These are phyloP conservation scores for Rhincodon typus DNA, from an alignment of 2,797 vertebrate genomes.

Conservation along the genomic window DNA sequence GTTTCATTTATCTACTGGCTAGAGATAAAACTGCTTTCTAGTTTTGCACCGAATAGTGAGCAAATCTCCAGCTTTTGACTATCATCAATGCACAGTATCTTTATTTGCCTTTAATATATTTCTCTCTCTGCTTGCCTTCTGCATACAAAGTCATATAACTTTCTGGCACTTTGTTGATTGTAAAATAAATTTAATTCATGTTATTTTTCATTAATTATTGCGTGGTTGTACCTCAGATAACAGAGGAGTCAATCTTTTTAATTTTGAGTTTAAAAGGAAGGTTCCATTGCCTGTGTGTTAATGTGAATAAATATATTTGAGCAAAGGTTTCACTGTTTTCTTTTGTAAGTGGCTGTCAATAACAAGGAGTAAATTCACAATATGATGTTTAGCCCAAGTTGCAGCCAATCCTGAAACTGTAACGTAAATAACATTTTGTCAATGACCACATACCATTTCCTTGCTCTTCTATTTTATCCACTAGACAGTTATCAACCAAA, in stretches of 20 bases:
- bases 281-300: neutral
- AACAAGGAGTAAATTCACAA: neutral
- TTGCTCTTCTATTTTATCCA: neutral
- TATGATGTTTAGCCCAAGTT: neutral
- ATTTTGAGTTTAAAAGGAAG: neutral
- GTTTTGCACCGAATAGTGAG: neutral
- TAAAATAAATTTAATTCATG: neutral
- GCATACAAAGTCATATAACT: neutral
- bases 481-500: neutral
- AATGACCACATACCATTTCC: neutral
- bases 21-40: neutral
- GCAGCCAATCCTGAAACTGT: neutral
- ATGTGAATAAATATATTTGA: neutral
- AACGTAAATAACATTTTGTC: neutral
- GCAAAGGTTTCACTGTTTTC: neutral
- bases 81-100: neutral
- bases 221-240: neutral
- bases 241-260: neutral
- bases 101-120: neutral
- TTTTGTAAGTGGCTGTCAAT: neutral
- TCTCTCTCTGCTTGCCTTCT: neutral
- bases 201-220: too few relatives aligned
- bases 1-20: neutral
- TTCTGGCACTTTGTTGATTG: neutral
- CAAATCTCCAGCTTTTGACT: neutral